Evolutionary conservation across 2,888 invertebrate genomes (phyloP), one percentile per base, ranked within the genome.

Genomic region (Micoletzkya japonica): DNA sequence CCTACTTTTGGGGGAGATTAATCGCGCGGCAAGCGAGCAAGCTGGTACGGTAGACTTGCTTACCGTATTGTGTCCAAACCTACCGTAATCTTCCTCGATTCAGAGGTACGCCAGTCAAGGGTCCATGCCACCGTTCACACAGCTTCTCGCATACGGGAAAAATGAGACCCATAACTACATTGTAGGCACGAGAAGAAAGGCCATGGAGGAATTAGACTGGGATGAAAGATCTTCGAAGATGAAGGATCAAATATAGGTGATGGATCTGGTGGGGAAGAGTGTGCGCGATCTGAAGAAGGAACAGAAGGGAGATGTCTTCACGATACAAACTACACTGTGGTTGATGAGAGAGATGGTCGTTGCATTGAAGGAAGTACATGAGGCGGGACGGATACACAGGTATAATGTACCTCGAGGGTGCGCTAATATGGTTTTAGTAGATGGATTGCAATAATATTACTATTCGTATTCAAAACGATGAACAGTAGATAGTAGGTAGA

Each of bases 261-360:
- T 79, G 80, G 77, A 78, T n/a, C 71, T 74, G n/a, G 73, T 74
- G 39, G 81, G 81, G 2, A 39, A 70, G 61, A 81, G 77, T 71
- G 58, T 81, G 44, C 70, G 73, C 20, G 78, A 81, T 67, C 64
- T 81, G 58, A 74, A 75, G 49, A 76, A 76, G 49, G 30, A 34
- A 3, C 74, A 70, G 14, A 39, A 64, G 4, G 30, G 63, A 30
- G 77, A 78, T 69, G 73, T 71, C 20, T 80, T 80, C 70, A 70
- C 72, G 30, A 54, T 74, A 14, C 28, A 52, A 26, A 79, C 80
- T 10, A 73, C 78, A 2, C 67, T 81, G 14, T 81, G 74, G 75
- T 71, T 79, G 24, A 54, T 76, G 34, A 70, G 71, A 30, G 72
- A 76, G 56, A 76, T 77, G 77, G 63, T 81, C 10, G 58, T 64